phyloP scores from a whole-genome alignment of 2,797 vertebrate genomes.

The Zalophus californianus region DNA sequence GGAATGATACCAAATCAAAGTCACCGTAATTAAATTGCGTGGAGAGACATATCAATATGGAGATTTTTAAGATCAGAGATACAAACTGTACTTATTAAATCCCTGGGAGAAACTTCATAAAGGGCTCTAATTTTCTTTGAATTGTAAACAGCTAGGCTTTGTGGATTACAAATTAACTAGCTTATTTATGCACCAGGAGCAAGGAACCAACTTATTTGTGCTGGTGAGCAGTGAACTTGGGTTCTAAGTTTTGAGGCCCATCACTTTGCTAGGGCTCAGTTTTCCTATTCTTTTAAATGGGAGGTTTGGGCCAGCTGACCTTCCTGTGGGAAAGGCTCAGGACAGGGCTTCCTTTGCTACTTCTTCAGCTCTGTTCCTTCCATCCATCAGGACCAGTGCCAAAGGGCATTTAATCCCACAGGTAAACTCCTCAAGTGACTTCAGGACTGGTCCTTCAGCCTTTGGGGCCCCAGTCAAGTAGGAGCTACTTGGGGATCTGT shows the following conservation, averaged over 20 bases:
- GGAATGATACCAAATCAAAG: neutral
- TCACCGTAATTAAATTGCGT: neutral
- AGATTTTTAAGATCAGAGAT: neutral
- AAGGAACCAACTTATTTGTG: neutral
- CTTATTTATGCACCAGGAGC: neutral
- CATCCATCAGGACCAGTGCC: neutral
- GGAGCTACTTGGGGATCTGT: neutral
- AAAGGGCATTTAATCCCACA: neutral
- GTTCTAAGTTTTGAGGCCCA: neutral
- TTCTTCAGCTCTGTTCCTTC: neutral
- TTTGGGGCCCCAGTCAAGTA: neutral
- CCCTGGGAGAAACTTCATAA: neutral
- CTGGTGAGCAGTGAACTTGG: neutral
- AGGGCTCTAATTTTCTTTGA: slow-evolving; percentile 19
- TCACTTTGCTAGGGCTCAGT: neutral
- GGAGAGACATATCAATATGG: neutral
- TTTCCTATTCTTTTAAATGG: neutral
- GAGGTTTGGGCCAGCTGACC: neutral
- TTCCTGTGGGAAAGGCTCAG: neutral
- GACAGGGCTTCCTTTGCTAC: neutral
- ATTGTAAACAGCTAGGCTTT: slow-evolving; percentile 8
- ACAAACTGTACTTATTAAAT: neutral
- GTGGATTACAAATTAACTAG: neutral
- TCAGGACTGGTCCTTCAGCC: neutral
- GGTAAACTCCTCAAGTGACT: neutral